A percentile compares a stretch with the other conserved stretches of the same genome.
These are phyloP conservation scores for Steinernema khuongi DNA, from an alignment of 1,140 invertebrate genomes.

Conservation along the genomic window DNA sequence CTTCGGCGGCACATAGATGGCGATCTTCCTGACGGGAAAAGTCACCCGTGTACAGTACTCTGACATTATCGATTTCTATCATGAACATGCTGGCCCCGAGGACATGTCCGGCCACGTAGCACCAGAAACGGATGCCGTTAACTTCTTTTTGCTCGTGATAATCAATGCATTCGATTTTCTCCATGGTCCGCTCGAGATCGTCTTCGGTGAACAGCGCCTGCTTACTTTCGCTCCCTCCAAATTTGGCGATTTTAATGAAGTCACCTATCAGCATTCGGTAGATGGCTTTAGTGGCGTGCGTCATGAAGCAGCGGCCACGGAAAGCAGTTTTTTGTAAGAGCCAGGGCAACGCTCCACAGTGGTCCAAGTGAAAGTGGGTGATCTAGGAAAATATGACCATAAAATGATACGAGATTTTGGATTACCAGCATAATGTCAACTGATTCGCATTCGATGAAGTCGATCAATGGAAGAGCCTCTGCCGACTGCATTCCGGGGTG, in stretches of 20 bases:
- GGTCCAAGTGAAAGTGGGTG: constrained; percentile 84
- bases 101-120: constrained; percentile 97
- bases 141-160: constrained; percentile 76
- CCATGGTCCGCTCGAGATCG: constrained; percentile 93
- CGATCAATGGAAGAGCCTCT: constrained; percentile 94
- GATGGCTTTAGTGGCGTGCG: constrained; percentile 98
- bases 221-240: constrained; percentile 60
- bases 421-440: constrained; percentile 85
- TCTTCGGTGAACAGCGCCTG: constrained; percentile 96
- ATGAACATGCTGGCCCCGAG: constrained; percentile 99
- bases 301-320: constrained; percentile 98
- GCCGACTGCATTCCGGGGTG: constrained; percentile 93
- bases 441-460: constrained; percentile 92
- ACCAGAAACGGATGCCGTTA: constrained; percentile 88
- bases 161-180: constrained; percentile 80
- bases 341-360: constrained; percentile 95
- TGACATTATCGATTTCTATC: constrained; percentile 97
- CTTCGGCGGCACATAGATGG: constrained; percentile 96
- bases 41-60: constrained; percentile 94
- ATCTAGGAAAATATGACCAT: constrained; percentile 47
- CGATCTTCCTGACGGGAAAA: constrained; percentile 97
- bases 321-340: constrained; percentile 95
- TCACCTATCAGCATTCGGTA: constrained; percentile 96
- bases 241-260: constrained; percentile 88
- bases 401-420: constrained; percentile 25